Percentiles rank a stretch among this genome's conserved stretches.
Conservation (phyloP, 2,113 vertebrate genomes). For the Edolisoma coerulescens region DNA sequence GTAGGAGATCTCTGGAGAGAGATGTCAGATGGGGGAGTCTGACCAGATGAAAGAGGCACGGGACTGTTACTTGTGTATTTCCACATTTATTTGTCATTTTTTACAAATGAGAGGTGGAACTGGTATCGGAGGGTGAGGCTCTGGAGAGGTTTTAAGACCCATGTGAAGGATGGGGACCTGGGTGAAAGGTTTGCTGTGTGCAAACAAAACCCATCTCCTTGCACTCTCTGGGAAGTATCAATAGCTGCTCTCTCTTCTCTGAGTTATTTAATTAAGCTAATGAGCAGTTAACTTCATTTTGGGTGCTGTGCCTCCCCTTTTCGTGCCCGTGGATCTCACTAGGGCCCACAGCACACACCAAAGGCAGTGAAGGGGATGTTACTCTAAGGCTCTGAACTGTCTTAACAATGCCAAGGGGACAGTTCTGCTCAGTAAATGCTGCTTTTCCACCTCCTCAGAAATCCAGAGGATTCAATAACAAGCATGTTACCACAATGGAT, state of each 20-base stretch:
- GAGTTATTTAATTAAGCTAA: background rate
- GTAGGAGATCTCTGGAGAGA: accelerated
- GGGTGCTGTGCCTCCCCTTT: background rate
- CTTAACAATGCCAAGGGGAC: background rate
- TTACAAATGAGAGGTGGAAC: background rate
- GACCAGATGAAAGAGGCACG: background rate
- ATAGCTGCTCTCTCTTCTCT: background rate
- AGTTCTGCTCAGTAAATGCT: background rate
- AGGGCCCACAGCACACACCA: accelerated
- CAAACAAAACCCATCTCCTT: background rate
- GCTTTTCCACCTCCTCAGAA: background rate
- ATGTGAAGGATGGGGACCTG: background rate
- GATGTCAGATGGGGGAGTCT: background rate
- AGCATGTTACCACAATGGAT: accelerated
- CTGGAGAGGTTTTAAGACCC: background rate
- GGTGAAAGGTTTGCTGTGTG: background rate
- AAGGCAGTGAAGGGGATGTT: background rate
- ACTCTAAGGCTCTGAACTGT: background rate
- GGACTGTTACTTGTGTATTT: background rate
- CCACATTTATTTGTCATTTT: background rate
- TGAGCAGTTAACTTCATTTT: background rate
- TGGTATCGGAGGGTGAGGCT: background rate
- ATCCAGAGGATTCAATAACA: background rate
- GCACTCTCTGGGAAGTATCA: background rate
- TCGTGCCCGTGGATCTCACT: background rate